A percentile compares a stretch with the other conserved stretches of the same genome.
Conservation (phyloP, 2,888 invertebrate genomes). For the Bellardia pandia region DNA sequence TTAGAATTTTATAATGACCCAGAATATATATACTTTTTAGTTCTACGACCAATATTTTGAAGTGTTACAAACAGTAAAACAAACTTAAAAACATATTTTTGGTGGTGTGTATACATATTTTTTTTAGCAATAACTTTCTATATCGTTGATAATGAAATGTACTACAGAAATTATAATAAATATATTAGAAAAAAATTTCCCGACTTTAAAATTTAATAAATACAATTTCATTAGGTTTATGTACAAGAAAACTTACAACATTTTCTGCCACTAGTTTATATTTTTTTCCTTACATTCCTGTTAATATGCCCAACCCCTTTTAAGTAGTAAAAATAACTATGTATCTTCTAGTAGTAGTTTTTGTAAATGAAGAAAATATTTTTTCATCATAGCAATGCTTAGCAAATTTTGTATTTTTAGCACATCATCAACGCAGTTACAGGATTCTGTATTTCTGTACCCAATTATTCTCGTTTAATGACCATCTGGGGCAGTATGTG, state of each 20-base stretch:
- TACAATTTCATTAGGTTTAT: no score
- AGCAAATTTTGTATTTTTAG: slow-evolving; percentile 47
- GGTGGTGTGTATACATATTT: no score
- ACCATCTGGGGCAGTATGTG: slow-evolving; percentile 9
- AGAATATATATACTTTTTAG: no score
- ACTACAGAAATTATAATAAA: slow-evolving; percentile 6
- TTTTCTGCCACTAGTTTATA: not conserved
- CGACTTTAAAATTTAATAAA: no score
- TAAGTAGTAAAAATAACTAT: not conserved
- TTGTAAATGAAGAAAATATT: slow-evolving; percentile 2
- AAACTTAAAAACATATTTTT: not conserved
- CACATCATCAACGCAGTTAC: slow-evolving; percentile 31
- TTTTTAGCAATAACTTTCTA: not conserved
- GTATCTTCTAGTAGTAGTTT: not conserved
- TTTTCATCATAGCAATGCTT: slow-evolving; percentile 26
- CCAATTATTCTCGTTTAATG: slow-evolving; percentile 32
- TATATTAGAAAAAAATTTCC: not conserved
- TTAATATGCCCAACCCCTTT: not conserved
- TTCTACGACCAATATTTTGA: no score
- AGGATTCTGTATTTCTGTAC: slow-evolving; percentile 9
- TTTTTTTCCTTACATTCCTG: not conserved
- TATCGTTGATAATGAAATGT: slow-evolving; percentile 30
- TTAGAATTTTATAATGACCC: no score
- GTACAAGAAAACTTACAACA: no score
- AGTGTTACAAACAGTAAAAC: no score